These are phyloP conservation scores for Ornithoptera alexandrae DNA, from an alignment of 2,888 invertebrate genomes.

Conservation along the genomic window DNA sequence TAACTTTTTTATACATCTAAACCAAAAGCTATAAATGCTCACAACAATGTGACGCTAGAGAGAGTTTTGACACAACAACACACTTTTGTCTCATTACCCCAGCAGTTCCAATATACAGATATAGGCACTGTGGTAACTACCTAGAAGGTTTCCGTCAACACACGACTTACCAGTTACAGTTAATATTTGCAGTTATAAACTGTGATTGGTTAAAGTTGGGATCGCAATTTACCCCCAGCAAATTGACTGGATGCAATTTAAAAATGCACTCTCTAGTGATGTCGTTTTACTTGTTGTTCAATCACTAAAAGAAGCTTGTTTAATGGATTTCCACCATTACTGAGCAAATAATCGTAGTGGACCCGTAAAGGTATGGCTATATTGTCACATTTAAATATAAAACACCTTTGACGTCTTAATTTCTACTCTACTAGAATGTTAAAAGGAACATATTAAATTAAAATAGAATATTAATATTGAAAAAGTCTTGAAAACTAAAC, in stretches of 20 bases:
- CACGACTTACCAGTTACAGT: neutral
- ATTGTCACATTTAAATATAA: slow-evolving; percentile 37
- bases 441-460: neutral
- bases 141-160: neutral
- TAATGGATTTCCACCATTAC: slow-evolving; percentile 80
- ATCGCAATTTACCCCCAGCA: slow-evolving; percentile 64
- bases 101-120: too few relatives aligned
- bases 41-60: too few relatives aligned
- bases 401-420: slow-evolving; percentile 7
- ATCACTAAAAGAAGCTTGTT: slow-evolving; percentile 78
- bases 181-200: neutral
- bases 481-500: too few relatives aligned
- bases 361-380: slow-evolving; percentile 55
- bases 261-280: slow-evolving; percentile 66
- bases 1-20: too few relatives aligned
- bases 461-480: too few relatives aligned
- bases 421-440: too few relatives aligned
- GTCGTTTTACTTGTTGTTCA: slow-evolving; percentile 70
- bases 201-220: slow-evolving; percentile 24
- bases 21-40: too few relatives aligned
- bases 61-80: too few relatives aligned
- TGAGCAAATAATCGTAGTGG: slow-evolving; percentile 77
- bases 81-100: too few relatives aligned
- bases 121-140: neutral
- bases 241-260: slow-evolving; percentile 72